phyloP scores from a whole-genome alignment of 1,140 invertebrate genomes.

The Nymphalis io region DNA sequence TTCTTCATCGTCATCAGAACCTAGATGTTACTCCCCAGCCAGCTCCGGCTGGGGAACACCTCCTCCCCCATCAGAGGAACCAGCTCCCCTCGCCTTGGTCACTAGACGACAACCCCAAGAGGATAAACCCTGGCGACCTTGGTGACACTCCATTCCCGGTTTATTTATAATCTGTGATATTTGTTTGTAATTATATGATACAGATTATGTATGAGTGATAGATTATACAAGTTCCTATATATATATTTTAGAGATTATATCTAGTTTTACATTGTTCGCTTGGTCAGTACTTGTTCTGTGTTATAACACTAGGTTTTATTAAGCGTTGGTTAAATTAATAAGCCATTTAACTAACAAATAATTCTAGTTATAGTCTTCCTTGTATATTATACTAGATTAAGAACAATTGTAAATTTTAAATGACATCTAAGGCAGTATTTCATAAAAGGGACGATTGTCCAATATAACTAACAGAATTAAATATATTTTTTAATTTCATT shows the following conservation, averaged over 20 bases:
- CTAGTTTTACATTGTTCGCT: slow-evolving; percentile 47
- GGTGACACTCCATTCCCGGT: slow-evolving; percentile 81
- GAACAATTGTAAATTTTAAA: slow-evolving; percentile 62
- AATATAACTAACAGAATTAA: slow-evolving; percentile 47
- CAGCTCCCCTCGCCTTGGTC: slow-evolving; percentile 86
- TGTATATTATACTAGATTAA: slow-evolving; percentile 40
- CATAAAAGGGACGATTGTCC: slow-evolving; percentile 48
- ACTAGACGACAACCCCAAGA: slow-evolving; percentile 83
- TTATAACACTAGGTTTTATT: slow-evolving; percentile 31
- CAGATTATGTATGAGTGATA: slow-evolving; percentile 43
- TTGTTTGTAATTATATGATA: slow-evolving; percentile 44
- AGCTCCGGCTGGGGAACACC: slow-evolving; percentile 71
- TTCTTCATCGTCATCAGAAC: slow-evolving; percentile 82
- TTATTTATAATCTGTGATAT: slow-evolving; percentile 65
- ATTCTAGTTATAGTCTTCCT: slow-evolving; percentile 39
- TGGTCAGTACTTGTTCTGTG: slow-evolving; percentile 63
- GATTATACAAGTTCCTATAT: slow-evolving; percentile 68
- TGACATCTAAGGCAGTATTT: slow-evolving; percentile 79
- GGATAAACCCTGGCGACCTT: slow-evolving; percentile 85
- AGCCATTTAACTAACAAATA: slow-evolving; percentile 24
- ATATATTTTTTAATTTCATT: slow-evolving; percentile 45
- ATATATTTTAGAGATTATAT: slow-evolving; percentile 38
- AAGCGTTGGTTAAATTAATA: slow-evolving; percentile 20
- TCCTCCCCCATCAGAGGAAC: slow-evolving; percentile 66
- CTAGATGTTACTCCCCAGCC: slow-evolving; percentile 68